Conservation (phyloP, 1,140 invertebrate species). For the Gonatopus flavifemur region DNA sequence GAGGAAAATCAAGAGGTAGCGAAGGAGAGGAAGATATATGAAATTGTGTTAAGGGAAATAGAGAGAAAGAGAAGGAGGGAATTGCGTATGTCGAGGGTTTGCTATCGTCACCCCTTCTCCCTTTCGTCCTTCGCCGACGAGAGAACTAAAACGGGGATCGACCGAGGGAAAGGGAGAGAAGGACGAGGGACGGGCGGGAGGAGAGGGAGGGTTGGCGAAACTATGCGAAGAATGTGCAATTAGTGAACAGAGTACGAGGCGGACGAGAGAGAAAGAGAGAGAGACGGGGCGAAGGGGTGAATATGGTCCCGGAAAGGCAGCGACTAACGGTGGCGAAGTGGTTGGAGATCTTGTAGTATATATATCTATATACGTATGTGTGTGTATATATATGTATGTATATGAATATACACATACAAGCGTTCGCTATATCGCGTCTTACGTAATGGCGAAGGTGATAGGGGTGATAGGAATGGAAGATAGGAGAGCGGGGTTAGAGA, state of each 20-base stretch:
- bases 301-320: conserved; percentile 29
- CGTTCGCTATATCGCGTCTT: no score
- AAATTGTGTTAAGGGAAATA: no score
- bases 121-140: conserved; percentile 18
- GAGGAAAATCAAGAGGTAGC: conserved; percentile 1
- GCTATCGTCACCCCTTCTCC: conserved; percentile 19
- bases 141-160: conserved; percentile 16
- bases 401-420: no score
- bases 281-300: conserved; percentile 19
- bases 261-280: conserved; percentile 20
- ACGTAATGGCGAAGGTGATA: neutral
- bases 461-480: neutral
- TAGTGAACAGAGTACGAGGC: conserved; percentile 70
- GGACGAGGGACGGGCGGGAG: conserved; percentile 20
- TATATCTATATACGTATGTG: no score
- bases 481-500: conserved; percentile 12
- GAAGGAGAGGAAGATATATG: conserved; percentile 7
- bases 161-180: conserved; percentile 17
- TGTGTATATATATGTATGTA: no score
- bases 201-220: conserved; percentile 64
- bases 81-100: conserved; percentile 30
- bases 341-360: no score
- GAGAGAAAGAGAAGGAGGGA: neutral
- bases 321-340: conserved; percentile 13
- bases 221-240: conserved; percentile 89